These are phyloP conservation scores for Holacanthella duospinosa DNA, from an alignment of 2,888 invertebrate genomes.

Conservation along the genomic window DNA sequence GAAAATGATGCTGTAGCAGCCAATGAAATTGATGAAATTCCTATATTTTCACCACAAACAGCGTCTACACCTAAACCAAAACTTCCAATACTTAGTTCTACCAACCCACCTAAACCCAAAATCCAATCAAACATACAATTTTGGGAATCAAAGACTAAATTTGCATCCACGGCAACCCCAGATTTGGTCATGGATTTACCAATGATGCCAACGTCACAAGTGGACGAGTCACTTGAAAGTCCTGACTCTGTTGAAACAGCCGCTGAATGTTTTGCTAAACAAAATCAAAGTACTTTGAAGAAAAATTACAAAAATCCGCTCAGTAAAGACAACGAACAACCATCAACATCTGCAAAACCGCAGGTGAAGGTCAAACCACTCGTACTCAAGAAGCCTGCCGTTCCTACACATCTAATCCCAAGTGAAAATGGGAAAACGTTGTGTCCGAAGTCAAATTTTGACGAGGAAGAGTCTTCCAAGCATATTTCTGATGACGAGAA, in stretches of 20 bases:
- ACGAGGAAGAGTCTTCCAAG: background rate
- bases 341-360: conserved; percentile 48
- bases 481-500: background rate
- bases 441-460: background rate
- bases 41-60: background rate
- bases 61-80: background rate
- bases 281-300: conserved; percentile 65
- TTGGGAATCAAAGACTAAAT: conserved; percentile 36
- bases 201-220: conserved; percentile 38
- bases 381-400: conserved; percentile 58
- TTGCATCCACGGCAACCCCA: conserved; percentile 58
- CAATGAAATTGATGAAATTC: background rate
- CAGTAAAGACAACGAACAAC: conserved; percentile 23
- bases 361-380: conserved; percentile 70
- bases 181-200: conserved; percentile 76
- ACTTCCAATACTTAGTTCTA: background rate
- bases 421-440: background rate
- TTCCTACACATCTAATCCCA: conserved; percentile 41
- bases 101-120: conserved; percentile 13
- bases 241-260: conserved; percentile 53
- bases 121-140: conserved; percentile 40
- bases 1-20: conserved; percentile 11
- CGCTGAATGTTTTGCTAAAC: conserved; percentile 66
- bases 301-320: conserved; percentile 50
- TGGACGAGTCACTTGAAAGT: conserved; percentile 43